phyloP scores from a whole-genome alignment of 2,888 invertebrate genomes.

The Apamea anceps region DNA sequence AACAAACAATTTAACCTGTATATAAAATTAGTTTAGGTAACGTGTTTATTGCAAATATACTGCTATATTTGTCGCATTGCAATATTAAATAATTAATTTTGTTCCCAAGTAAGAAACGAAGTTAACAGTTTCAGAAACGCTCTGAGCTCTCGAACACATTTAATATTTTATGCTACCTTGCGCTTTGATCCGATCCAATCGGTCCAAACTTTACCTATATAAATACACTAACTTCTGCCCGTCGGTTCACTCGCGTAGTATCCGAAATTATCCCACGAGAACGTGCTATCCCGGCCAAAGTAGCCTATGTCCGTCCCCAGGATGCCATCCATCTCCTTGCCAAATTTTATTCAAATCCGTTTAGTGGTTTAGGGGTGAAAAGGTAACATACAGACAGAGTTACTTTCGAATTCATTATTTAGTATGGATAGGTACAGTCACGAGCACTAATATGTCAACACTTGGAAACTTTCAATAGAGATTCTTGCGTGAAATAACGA shows the following conservation, averaged over 20 bases:
- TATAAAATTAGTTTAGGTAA: not conserved
- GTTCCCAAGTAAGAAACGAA: conserved; percentile 29
- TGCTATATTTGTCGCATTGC: conserved; percentile 13
- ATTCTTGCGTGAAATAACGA: no score
- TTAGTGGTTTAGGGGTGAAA: not conserved
- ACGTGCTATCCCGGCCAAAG: not conserved
- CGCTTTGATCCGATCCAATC: conserved; percentile 52
- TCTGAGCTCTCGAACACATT: conserved; percentile 40
- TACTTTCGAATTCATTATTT: no score
- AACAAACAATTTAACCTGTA: not conserved
- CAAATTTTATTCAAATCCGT: not conserved
- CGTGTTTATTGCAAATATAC: not conserved
- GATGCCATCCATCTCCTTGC: not conserved
- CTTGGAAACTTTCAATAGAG: no score
- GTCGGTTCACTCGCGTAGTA: not conserved
- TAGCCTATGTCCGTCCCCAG: not conserved
- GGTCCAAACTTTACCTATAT: conserved; percentile 30
- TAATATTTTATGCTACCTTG: conserved; percentile 49
- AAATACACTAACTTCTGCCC: conserved; percentile 1
- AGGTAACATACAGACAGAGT: no score
- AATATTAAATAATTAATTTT: conserved; percentile 41
- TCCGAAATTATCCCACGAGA: not conserved
- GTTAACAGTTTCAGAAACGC: conserved; percentile 26
- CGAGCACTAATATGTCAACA: no score
- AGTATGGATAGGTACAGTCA: no score